phyloP scores from a whole-genome alignment of 2,888 invertebrate genomes.

The Agrochola lota region DNA sequence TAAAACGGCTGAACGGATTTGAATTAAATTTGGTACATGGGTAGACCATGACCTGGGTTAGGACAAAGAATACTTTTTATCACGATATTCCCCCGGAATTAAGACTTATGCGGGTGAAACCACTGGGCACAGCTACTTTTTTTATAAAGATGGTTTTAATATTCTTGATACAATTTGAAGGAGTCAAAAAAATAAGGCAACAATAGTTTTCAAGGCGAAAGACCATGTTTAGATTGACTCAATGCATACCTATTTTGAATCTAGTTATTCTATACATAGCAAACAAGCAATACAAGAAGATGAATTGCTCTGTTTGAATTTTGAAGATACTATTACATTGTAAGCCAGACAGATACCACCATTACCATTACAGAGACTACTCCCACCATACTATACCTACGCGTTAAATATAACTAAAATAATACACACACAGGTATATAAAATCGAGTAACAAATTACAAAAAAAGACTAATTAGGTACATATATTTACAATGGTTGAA shows the following conservation, averaged over 20 bases:
- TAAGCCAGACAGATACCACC: constrained; percentile 32
- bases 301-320: constrained; percentile 44
- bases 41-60: too few species aligned
- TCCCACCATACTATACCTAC: constrained; percentile 11
- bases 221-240: neutral
- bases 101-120: too few species aligned
- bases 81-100: too few species aligned
- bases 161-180: neutral
- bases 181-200: neutral
- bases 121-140: neutral
- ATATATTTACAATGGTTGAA: constrained; percentile 54
- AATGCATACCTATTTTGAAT: constrained; percentile 12
- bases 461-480: constrained; percentile 63
- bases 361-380: constrained; percentile 1
- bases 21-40: too few species aligned
- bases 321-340: constrained; percentile 41
- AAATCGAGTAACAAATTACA: constrained; percentile 56
- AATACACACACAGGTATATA: constrained; percentile 47
- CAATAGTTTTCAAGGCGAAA: constrained; percentile 27
- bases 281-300: constrained; percentile 18
- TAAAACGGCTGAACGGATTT: too few species aligned
- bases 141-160: neutral
- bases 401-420: constrained; percentile 45
- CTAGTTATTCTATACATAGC: constrained; percentile 44
- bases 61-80: too few species aligned